phyloP scores from a whole-genome alignment of 2,888 invertebrate genomes.

The Drosophila nigritarsus region DNA sequence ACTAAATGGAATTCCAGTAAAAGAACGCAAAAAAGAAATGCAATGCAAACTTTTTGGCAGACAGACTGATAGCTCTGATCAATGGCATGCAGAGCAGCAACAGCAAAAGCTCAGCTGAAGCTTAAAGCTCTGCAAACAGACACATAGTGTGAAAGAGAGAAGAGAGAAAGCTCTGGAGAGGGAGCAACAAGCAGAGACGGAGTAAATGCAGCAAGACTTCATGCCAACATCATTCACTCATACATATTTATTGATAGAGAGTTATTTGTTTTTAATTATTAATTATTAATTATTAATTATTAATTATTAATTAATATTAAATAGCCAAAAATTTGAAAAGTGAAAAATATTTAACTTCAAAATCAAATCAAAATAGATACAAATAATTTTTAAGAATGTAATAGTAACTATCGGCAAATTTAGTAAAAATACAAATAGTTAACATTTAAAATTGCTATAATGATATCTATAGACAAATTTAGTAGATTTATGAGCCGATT shows the following conservation, averaged over 20 bases:
- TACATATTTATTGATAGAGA: background rate
- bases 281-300: background rate
- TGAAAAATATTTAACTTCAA: background rate
- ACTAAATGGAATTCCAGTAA: conserved; percentile 7
- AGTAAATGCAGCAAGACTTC: conserved; percentile 10
- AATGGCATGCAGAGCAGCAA: conserved; percentile 21
- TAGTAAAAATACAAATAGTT: background rate
- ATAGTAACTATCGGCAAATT: background rate
- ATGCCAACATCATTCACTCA: conserved; percentile 35
- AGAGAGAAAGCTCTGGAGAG: background rate
- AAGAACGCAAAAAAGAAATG: conserved; percentile 12
- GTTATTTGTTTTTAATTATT: background rate
- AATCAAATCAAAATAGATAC: background rate
- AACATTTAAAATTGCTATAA: background rate
- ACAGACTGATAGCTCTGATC: conserved; percentile 54
- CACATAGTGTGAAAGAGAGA: background rate
- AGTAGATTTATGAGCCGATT: background rate
- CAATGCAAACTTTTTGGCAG: conserved; percentile 11
- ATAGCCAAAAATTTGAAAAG: background rate
- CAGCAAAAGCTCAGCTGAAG: conserved; percentile 18
- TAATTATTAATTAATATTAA: background rate
- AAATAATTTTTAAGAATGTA: background rate
- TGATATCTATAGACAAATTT: background rate
- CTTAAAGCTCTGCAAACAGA: background rate
- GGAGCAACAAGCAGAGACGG: background rate